These are phyloP conservation scores for Oostethus manadensis DNA, from an alignment of 2,113 vertebrate genomes.

Conservation along the genomic window DNA sequence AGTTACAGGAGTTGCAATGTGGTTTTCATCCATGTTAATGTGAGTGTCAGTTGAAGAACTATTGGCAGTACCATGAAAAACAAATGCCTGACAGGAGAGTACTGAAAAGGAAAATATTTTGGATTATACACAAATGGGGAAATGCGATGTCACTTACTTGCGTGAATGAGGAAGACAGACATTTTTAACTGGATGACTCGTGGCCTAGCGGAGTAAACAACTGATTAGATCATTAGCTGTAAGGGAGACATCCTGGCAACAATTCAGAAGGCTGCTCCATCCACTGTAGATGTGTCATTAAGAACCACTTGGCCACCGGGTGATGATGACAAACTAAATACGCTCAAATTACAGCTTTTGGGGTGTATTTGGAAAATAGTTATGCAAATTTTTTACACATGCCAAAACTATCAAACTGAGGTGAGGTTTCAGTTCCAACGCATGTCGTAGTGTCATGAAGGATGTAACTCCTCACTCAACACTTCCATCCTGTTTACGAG, in stretches of 20 bases:
- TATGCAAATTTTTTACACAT: conserved; percentile 11
- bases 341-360: conserved; percentile 39
- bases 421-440: conserved; percentile 34
- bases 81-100: neutral
- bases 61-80: neutral
- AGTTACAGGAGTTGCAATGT: neutral
- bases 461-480: conserved; percentile 75
- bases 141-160: conserved; percentile 17
- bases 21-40: too few species aligned
- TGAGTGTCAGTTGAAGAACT: neutral
- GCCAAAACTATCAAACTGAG: neutral
- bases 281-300: conserved; percentile 29
- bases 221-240: conserved; percentile 62
- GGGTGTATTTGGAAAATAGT: conserved; percentile 15
- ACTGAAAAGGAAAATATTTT: neutral
- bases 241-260: conserved; percentile 58
- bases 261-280: conserved; percentile 43
- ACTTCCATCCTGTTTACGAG: conserved; percentile 77
- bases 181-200: conserved; percentile 43
- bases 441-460: conserved; percentile 59
- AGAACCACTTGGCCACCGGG: conserved; percentile 35
- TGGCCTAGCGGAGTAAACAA: conserved; percentile 52
- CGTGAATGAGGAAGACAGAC: conserved; percentile 32
- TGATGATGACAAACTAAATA: conserved; percentile 65
- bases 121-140: conserved; percentile 6